Conservation (phyloP, 2,888 invertebrate genomes). For the Sphaeridia pumilis region DNA sequence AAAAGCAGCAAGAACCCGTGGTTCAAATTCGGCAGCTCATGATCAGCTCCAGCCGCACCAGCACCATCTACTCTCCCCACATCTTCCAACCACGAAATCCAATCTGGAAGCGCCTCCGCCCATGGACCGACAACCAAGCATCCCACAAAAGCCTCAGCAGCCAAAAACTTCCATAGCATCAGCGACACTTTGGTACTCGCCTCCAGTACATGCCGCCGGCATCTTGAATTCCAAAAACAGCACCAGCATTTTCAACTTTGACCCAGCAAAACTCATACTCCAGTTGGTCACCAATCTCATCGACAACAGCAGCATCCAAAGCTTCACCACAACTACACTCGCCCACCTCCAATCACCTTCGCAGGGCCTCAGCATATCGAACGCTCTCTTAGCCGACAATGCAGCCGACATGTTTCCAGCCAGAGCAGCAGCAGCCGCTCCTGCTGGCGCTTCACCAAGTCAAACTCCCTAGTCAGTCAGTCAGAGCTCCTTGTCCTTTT, state of each 20-base stretch:
- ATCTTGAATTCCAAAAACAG: constrained; percentile 7
- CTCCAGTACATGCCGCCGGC: constrained; percentile 13
- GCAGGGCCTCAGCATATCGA: background rate
- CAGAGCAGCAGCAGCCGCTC: background rate
- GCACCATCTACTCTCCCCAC: background rate
- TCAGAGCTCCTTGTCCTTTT: too few species aligned
- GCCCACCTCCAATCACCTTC: background rate
- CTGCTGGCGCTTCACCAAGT: too few species aligned
- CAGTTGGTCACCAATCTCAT: constrained; percentile 1
- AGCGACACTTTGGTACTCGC: background rate
- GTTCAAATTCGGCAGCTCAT: constrained; percentile 7
- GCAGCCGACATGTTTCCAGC: background rate
- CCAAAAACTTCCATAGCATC: background rate
- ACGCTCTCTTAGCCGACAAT: background rate
- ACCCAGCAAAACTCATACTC: too few species aligned
- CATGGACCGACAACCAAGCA: background rate
- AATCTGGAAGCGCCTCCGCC: background rate
- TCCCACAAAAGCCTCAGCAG: too few species aligned
- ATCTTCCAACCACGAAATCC: background rate
- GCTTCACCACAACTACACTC: background rate
- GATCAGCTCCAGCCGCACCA: constrained; percentile 9
- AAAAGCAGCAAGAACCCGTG: background rate
- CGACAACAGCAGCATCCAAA: background rate
- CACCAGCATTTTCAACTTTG: too few species aligned
- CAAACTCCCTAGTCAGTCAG: too few species aligned